These are phyloP conservation scores for Spheniscus mendiculus DNA, from an alignment of 2,113 vertebrate genomes.

Conservation along the genomic window DNA sequence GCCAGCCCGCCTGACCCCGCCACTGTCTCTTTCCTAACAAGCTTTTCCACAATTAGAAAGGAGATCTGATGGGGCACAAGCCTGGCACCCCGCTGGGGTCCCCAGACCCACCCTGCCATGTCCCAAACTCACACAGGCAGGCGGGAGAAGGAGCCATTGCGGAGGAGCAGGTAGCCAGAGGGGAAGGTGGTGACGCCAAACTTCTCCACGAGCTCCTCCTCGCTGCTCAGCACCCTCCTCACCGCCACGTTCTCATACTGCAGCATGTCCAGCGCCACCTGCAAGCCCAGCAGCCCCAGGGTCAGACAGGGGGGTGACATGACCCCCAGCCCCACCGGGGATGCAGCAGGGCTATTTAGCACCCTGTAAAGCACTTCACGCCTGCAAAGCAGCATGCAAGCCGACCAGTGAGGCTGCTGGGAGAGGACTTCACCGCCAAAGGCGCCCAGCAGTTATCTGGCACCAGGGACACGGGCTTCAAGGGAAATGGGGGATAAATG, in stretches of 20 bases:
- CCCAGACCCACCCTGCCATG: rapidly evolving
- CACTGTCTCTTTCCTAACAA: slow-evolving; percentile 50
- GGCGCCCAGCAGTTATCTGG: neutral
- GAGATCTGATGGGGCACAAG: neutral
- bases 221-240: slow-evolving; percentile 82
- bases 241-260: slow-evolving; percentile 86
- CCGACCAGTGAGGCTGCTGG: neutral
- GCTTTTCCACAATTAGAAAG: slow-evolving; percentile 52
- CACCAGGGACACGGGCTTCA: neutral
- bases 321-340: neutral
- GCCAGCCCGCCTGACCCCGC: neutral
- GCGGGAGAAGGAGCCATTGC: slow-evolving; percentile 75
- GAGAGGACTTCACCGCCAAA: neutral
- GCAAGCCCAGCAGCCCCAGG: neutral
- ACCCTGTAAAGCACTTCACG: neutral
- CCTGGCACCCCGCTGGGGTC: neutral
- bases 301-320: neutral
- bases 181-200: slow-evolving; percentile 85
- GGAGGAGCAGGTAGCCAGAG: slow-evolving; percentile 83
- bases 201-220: slow-evolving; percentile 75
- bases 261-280: slow-evolving; percentile 91
- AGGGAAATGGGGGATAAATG: neutral
- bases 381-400: neutral
- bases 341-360: neutral
- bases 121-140: slow-evolving; percentile 83